Conservation (phyloP, 30 jellyfish, hydroid and myxozoan genomes). For the Turritopsis dohrnii region DNA sequence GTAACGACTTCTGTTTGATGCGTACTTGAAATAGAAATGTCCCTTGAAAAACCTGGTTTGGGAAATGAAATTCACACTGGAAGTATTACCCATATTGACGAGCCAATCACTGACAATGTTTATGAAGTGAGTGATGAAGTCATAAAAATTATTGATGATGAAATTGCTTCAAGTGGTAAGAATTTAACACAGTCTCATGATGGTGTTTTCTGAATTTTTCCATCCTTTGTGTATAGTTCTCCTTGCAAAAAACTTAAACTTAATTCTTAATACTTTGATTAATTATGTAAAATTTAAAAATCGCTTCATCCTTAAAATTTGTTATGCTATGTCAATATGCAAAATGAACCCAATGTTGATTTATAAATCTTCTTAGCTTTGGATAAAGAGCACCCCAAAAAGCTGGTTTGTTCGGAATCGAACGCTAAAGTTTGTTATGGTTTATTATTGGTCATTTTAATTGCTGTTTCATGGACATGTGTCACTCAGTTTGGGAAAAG, state of each 20-base stretch:
- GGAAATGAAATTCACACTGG: conserved; percentile 17
- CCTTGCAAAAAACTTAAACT: no score
- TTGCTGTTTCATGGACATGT: conserved; percentile 81
- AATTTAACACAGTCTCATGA: no score
- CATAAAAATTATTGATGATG: conserved; percentile 3
- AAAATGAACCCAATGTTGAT: no score
- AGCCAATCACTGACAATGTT: conserved; percentile 5
- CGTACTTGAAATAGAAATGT: background rate
- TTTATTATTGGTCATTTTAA: conserved; percentile 43
- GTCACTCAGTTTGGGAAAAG: conserved; percentile 80
- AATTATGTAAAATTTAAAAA: no score
- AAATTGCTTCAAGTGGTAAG: conserved; percentile 9
- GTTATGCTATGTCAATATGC: no score
- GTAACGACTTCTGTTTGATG: no score
- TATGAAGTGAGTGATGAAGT: conserved; percentile 20
- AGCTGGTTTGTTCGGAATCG: conserved; percentile 3
- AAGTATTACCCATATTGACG: conserved; percentile 20
- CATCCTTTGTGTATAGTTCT: no score
- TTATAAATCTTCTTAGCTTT: background rate
- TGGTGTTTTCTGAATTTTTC: no score
- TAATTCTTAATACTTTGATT: no score
- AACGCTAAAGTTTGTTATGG: conserved; percentile 36
- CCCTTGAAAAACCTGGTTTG: background rate
- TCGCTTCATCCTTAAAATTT: no score
- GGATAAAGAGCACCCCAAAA: background rate